Conservation (phyloP, 2,888 invertebrate genomes). For the Tetrapedia diversipes region DNA sequence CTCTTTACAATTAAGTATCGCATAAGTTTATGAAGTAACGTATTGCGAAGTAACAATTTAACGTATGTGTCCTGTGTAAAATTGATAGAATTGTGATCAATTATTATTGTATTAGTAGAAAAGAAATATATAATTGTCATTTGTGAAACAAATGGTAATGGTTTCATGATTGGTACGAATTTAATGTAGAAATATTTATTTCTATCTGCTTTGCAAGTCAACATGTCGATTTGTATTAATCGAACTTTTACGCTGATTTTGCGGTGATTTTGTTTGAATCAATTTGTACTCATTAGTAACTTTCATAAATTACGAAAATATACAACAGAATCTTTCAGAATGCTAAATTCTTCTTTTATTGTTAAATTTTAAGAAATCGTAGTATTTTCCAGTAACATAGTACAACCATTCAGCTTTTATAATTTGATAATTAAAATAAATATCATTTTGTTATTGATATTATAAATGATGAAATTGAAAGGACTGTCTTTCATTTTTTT, state of each 20-base stretch:
- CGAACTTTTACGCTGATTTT: background rate
- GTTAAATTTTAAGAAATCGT: background rate
- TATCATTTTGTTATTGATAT: background rate
- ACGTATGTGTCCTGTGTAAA: background rate
- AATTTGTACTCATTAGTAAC: conserved; percentile 7
- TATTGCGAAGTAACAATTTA: background rate
- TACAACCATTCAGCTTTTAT: background rate
- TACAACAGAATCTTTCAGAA: background rate
- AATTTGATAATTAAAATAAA: background rate
- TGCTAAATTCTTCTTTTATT: background rate
- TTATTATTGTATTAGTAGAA: conserved; percentile 12
- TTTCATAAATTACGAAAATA: conserved; percentile 10
- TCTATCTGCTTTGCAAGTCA: background rate
- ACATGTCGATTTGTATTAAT: background rate
- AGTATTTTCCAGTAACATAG: background rate
- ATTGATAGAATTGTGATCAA: background rate
- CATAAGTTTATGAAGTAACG: no score
- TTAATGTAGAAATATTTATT: background rate
- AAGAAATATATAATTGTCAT: background rate
- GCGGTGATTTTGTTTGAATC: background rate
- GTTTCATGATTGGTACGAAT: background rate
- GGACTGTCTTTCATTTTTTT: background rate
- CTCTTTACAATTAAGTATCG: conserved; percentile 9
- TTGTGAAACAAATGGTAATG: background rate
- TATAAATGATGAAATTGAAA: background rate